These are phyloP conservation scores for Agriotes lineatus DNA, from an alignment of 2,888 invertebrate genomes.

Conservation along the genomic window DNA sequence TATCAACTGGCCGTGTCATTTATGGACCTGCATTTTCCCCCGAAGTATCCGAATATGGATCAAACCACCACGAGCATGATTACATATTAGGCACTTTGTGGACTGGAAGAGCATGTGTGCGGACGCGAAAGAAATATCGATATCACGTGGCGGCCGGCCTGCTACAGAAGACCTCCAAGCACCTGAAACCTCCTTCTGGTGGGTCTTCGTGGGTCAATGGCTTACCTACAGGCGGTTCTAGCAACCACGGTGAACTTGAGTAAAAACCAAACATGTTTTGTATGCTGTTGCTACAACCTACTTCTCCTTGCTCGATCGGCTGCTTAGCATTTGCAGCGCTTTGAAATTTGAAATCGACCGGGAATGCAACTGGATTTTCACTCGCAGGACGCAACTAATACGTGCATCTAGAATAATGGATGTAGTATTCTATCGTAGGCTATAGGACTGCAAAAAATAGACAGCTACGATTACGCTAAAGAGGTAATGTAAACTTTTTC, in stretches of 20 bases:
- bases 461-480: too few species aligned
- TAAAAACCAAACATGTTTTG: slow-evolving; percentile 55
- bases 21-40: slow-evolving; percentile 14
- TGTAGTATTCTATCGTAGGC: too few species aligned
- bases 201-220: slow-evolving; percentile 51
- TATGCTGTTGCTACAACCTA: slow-evolving; percentile 45
- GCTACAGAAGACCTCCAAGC: not conserved
- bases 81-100: slow-evolving; percentile 45
- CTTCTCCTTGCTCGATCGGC: slow-evolving; percentile 37
- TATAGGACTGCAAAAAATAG: too few species aligned
- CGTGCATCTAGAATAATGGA: too few species aligned
- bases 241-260: slow-evolving; percentile 53
- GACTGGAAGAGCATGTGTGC: slow-evolving; percentile 31
- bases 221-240: slow-evolving; percentile 54
- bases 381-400: not conserved
- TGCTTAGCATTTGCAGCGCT: slow-evolving; percentile 20
- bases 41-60: slow-evolving; percentile 33
- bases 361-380: not conserved
- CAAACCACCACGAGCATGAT: slow-evolving; percentile 25
- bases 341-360: slow-evolving; percentile 17
- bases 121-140: slow-evolving; percentile 34
- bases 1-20: slow-evolving; percentile 6
- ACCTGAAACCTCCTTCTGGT: slow-evolving; percentile 46
- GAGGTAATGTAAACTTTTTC: too few species aligned
- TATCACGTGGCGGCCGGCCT: slow-evolving; percentile 11